A percentile compares a stretch with the other conserved stretches of the same genome.
These are phyloP conservation scores for Chelmon rostratus DNA, from an alignment of 2,797 vertebrate genomes.

Conservation along the genomic window DNA sequence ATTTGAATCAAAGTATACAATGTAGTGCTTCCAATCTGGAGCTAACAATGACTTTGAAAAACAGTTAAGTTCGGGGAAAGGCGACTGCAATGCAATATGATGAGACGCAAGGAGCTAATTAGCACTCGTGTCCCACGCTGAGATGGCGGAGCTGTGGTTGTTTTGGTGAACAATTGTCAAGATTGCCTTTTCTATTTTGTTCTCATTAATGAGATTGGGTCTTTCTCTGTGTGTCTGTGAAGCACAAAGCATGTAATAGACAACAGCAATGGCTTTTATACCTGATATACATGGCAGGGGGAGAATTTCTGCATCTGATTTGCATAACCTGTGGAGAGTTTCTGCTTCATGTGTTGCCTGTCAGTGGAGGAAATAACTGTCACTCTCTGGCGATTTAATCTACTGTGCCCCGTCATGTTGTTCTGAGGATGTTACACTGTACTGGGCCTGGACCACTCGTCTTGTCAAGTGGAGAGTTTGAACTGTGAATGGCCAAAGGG, in stretches of 20 bases:
- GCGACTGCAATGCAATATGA: conserved; percentile 54
- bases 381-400: conserved; percentile 65
- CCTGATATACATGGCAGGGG: conserved; percentile 53
- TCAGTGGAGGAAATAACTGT: conserved; percentile 65
- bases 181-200: conserved; percentile 66
- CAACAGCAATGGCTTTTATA: conserved; percentile 31
- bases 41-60: conserved; percentile 71
- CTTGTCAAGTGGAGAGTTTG: conserved; percentile 56
- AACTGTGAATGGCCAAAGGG: conserved; percentile 58
- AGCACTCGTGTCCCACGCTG: conserved; percentile 64
- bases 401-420: conserved; percentile 33
- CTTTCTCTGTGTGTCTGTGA: conserved; percentile 57
- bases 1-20: conserved; percentile 58
- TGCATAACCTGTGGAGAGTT: conserved; percentile 61
- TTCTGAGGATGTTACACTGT: conserved; percentile 49
- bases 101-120: conserved; percentile 75
- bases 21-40: conserved; percentile 55
- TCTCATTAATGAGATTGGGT: conserved; percentile 71
- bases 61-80: conserved; percentile 61
- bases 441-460: conserved; percentile 47
- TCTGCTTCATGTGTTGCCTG: conserved; percentile 59
- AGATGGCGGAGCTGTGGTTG: conserved; percentile 49
- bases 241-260: conserved; percentile 60
- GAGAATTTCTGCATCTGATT: conserved; percentile 49
- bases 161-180: conserved; percentile 74